These are phyloP conservation scores for Equus przewalskii DNA, from an alignment of 2,113 vertebrate species.

Conservation along the genomic window DNA sequence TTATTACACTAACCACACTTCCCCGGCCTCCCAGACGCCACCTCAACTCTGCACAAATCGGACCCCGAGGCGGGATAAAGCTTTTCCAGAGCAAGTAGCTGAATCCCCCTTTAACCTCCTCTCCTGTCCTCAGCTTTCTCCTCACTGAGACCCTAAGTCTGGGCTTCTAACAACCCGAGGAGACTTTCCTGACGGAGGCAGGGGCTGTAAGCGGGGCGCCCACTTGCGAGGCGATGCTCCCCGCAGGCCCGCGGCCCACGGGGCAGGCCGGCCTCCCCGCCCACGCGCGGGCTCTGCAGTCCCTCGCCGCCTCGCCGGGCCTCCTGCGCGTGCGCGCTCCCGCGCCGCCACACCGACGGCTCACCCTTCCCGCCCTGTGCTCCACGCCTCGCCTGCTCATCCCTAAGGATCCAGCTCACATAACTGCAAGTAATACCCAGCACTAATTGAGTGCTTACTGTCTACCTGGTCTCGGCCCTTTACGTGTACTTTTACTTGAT, in stretches of 20 bases:
- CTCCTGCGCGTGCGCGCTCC: accelerated
- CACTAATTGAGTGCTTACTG: not conserved
- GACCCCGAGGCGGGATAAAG: not conserved
- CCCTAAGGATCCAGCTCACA: not conserved
- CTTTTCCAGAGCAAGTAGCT: not conserved
- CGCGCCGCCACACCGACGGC: accelerated
- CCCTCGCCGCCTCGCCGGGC: too few relatives aligned
- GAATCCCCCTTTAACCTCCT: not conserved
- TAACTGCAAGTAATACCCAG: not conserved
- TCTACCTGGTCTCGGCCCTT: not conserved
- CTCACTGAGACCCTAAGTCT: too few relatives aligned
- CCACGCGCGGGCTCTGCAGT: not conserved
- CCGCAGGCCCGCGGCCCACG: accelerated
- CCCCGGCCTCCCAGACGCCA: not conserved
- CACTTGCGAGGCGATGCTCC: not conserved
- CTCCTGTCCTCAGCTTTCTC: not conserved
- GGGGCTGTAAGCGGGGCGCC: accelerated
- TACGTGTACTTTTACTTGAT: not conserved
- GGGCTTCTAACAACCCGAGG: not conserved
- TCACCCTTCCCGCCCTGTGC: not conserved
- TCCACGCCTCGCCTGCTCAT: not conserved
- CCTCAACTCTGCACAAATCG: not conserved
- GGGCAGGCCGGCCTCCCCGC: not conserved
- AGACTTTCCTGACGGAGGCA: not conserved
- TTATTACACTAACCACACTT: not conserved